Evolutionary conservation across 2,888 invertebrate species (phyloP), one percentile per base, ranked within the genome.

Genomic region (Candidula unifasciata): DNA sequence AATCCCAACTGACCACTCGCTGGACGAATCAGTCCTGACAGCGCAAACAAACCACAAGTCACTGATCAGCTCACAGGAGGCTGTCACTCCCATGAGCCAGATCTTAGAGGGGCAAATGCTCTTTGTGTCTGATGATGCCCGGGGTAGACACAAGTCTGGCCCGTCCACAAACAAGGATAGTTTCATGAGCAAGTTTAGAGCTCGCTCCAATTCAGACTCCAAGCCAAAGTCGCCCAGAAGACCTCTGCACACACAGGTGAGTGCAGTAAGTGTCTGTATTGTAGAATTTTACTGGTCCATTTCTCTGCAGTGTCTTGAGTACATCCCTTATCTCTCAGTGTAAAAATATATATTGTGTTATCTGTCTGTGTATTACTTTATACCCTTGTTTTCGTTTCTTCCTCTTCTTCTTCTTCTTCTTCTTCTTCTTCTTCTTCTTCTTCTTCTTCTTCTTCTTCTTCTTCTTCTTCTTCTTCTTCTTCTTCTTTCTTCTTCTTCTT

Each of bases 61-160:
- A 10, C 60, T 54, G 3, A 64, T 77, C 54, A 81, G 87, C 74
- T 83, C 82, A n/a, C 85, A 80, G 21, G 90, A 88, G 60, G 85
- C 86, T 18, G 84, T 88, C 16, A 90, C 92, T n/a, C 91, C 91
- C 24, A 92, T 92, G 92, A 90, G 92, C n/a, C 90, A 89, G 87
- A 90, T 92, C 81, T 88, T 91, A 73, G 91, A 90, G 37, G 91
- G 90, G 80, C 91, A 91, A 84, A 89, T 91, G 86, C 82, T 87
- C 80, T 88, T 88, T 37, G 89, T 89, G 44, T 79, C 82, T 1
- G 86, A 80, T 0, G 87, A 86, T 33, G 84, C 82, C n/a, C 78
- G 78, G 57, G 86, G 80, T 54, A 83, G 91, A 16, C 91, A 91
- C 87, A 88, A 89, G 83, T 91, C 91, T 33, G 91, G 90, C 27